A percentile compares a stretch with the other conserved stretches of the same genome.
Conservation (phyloP, 2,888 invertebrate genomes). For the Acleris laterana region DNA sequence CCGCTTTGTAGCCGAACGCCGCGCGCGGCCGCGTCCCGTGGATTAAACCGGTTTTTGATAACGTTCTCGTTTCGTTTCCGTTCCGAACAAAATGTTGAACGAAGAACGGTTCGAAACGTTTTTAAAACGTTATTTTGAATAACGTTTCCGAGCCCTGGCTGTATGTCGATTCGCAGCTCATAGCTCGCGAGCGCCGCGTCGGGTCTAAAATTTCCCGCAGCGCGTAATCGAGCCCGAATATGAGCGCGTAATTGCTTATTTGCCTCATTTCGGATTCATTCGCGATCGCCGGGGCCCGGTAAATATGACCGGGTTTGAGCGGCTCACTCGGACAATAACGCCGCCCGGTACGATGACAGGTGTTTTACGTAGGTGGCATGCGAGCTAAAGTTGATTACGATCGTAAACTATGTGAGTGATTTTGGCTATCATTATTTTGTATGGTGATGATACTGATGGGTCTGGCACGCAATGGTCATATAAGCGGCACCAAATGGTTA, state of each 20-base stretch:
- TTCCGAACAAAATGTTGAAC: no score
- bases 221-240: slow-evolving; percentile 73
- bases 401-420: background rate
- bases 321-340: slow-evolving; percentile 43
- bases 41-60: no score
- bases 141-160: no score
- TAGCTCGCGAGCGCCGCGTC: slow-evolving; percentile 49
- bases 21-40: no score
- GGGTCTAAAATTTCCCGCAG: slow-evolving; percentile 68
- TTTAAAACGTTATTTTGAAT: no score
- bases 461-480: no score
- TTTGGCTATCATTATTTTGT: background rate
- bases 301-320: slow-evolving; percentile 48
- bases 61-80: no score
- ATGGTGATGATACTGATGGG: no score
- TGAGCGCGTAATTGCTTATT: slow-evolving; percentile 79
- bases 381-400: background rate
- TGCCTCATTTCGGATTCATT: slow-evolving; percentile 78
- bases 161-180: slow-evolving; percentile 28
- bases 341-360: slow-evolving; percentile 11
- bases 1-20: no score
- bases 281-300: slow-evolving; percentile 56
- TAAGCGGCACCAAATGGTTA: no score
- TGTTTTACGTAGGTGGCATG: slow-evolving; percentile 10
- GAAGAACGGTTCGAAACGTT: no score